Evolutionary conservation across 1,140 invertebrate species (phyloP).

Genomic region (Elysia chlorotica): DNA sequence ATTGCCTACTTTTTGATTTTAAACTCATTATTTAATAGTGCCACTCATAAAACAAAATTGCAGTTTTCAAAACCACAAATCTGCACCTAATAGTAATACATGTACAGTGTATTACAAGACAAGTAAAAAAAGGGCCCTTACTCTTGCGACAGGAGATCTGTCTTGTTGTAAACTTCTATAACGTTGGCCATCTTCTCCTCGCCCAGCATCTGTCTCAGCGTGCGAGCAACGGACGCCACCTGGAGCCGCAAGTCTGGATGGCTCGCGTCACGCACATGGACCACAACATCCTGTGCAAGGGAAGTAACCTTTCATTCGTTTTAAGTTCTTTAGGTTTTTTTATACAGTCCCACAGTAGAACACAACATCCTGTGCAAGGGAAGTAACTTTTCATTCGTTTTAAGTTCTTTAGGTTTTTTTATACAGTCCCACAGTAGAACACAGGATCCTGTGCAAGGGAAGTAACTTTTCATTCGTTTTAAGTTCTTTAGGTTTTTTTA

Average conservation of each 20-base stretch:
- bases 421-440: too few species aligned
- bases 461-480: too few species aligned
- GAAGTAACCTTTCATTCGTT: too few species aligned
- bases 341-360: not conserved
- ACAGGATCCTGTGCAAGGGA: too few species aligned
- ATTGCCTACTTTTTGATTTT: too few species aligned
- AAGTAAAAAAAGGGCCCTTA: not conserved
- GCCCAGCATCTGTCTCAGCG: conserved; percentile 69
- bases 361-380: too few species aligned
- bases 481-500: too few species aligned
- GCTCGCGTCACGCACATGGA: conserved; percentile 83
- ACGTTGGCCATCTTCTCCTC: conserved; percentile 68
- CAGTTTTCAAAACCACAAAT: not conserved
- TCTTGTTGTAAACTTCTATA: conserved; percentile 84
- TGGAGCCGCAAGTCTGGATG: conserved; percentile 78
- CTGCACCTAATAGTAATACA: not conserved
- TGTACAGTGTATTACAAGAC: not conserved
- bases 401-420: too few species aligned
- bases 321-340: not conserved
- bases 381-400: too few species aligned
- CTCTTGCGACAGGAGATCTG: conserved; percentile 64
- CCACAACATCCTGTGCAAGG: conserved; percentile 74
- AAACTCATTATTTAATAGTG: too few species aligned
- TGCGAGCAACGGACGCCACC: conserved; percentile 73
- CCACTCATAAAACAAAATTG: not conserved